Conservation (phyloP, 2,888 invertebrate species). For the Gonocerus acuteangulatus region DNA sequence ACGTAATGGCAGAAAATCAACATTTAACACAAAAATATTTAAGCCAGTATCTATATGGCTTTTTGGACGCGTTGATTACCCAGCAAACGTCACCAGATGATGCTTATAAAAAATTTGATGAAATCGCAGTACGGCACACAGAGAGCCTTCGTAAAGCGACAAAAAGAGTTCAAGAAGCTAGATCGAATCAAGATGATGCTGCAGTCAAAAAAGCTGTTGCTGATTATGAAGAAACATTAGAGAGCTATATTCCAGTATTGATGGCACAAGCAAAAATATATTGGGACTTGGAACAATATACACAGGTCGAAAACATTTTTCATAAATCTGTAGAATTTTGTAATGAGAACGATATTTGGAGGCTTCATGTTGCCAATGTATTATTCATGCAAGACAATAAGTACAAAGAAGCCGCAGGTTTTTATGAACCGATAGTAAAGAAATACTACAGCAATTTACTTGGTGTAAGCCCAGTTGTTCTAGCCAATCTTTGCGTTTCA, state of each 20-base stretch:
- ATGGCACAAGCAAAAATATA: constrained; percentile 99
- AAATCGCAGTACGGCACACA: constrained; percentile 82
- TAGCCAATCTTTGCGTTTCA: constrained; percentile 96
- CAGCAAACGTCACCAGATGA: constrained; percentile 95
- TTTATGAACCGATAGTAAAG: constrained; percentile 95
- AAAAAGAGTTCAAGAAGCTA: constrained; percentile 87
- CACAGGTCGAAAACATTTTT: constrained; percentile 93
- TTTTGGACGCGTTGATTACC: constrained; percentile 91
- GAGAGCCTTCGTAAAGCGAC: constrained; percentile 84
- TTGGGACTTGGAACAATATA: constrained; percentile 94
- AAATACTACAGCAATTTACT: constrained; percentile 86
- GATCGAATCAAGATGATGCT: constrained; percentile 77
- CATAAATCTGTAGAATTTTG: constrained; percentile 96
- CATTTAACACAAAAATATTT: constrained; percentile 92
- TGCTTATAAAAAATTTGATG: constrained; percentile 91
- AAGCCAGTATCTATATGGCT: constrained; percentile 84
- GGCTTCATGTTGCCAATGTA: constrained; percentile 95
- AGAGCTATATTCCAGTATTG: constrained; percentile 81
- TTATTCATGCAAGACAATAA: constrained; percentile 99
- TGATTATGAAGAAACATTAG: constrained; percentile 83
- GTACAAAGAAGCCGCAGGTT: constrained; percentile 94
- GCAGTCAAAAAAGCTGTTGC: constrained; percentile 81
- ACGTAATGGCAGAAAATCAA: constrained; percentile 93
- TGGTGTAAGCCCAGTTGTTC: constrained; percentile 91
- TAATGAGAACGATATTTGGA: constrained; percentile 94